Evolutionary conservation across 2,113 vertebrate species (phyloP).

Genomic region (Indicator indicator): DNA sequence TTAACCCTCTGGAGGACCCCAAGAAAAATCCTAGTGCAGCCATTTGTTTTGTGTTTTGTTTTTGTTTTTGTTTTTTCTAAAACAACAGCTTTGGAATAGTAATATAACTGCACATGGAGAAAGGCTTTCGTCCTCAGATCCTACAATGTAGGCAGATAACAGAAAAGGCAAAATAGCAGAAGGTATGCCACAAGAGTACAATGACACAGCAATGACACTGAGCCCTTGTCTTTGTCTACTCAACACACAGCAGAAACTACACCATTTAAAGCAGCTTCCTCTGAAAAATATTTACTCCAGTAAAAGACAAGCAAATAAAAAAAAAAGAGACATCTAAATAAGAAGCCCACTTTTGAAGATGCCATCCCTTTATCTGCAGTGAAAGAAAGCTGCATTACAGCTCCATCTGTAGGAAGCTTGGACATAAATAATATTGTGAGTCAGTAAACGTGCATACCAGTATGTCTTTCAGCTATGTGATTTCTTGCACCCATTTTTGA

Average conservation of each 20-base stretch:
- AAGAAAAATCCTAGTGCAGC: not conserved
- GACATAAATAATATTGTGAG: conserved; percentile 3
- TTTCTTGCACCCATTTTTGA: not conserved
- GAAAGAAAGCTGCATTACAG: conserved; percentile 25
- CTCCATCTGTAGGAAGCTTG: conserved; percentile 63
- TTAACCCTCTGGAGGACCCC: not conserved
- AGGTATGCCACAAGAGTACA: not conserved
- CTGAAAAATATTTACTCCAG: not conserved
- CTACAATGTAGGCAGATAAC: not conserved
- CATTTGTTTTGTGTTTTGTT: not conserved
- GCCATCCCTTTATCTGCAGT: not conserved
- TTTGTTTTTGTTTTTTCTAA: not conserved
- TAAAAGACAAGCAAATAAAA: not conserved
- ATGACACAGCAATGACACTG: not conserved
- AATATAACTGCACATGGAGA: not conserved
- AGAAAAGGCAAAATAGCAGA: not conserved
- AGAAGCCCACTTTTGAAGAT: not conserved
- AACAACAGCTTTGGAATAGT: not conserved
- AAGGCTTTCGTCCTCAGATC: not conserved
- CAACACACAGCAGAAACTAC: not conserved
- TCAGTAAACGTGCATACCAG: not conserved
- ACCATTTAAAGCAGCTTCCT: not conserved
- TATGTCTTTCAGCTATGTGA: not conserved
- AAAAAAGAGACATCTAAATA: not conserved
- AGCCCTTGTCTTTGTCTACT: not conserved